Base-by-base conservation (phyloP, 2,113 vertebrate species). In the Microcebus lehilahytsara region DNA sequence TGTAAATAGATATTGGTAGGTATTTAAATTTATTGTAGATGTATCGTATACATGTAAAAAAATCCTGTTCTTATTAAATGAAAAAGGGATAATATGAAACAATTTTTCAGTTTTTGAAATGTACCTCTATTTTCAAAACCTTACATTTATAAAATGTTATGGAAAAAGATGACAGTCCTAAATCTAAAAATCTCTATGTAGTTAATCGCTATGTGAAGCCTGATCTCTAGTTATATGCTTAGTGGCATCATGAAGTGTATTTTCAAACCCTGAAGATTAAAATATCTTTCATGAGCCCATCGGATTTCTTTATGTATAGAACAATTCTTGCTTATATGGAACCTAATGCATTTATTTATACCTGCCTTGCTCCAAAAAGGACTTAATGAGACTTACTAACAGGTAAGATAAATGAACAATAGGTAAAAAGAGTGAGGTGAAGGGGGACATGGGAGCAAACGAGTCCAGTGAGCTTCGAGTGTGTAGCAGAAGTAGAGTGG, bases 41-140 rank as follows among this genome's bases (percentile, higher is more conserved):
- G 9, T 53, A 77, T 37, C 46, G 13, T 37, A 77, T 40, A 75
- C 17, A 22, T 34, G 13, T 49, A 42, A 79, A 92, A 46, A 92
- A 79, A 93, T 87, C 72, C 34, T 77, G 7, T 56, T 86, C 42
- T 87, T 80, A 95, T 74, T 95, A 46, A 93, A 64, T 60, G 69
- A 46, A 16, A 95, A 85, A 77, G 6, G 11, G 77, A 71, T 69
- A 85, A 81, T 74, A 78, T 60, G 20, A 40, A 93, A 89, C 27
- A 1, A 20, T 66, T 87, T 77, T n/a, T 92, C 40, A 22, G 60
- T 84, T 32, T 89, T 92, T 94, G 40, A 34, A 69, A 69, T 30
- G 74, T 75, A 78, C n/a, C 19, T 72, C 17, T 72, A 72, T 83
- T 92, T 96, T 89, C 42, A 93, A 80, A 89, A 89, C 9, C 62